Evolutionary conservation across 2,888 invertebrate species (phyloP).

Genomic region (Blastobasis adustella): DNA sequence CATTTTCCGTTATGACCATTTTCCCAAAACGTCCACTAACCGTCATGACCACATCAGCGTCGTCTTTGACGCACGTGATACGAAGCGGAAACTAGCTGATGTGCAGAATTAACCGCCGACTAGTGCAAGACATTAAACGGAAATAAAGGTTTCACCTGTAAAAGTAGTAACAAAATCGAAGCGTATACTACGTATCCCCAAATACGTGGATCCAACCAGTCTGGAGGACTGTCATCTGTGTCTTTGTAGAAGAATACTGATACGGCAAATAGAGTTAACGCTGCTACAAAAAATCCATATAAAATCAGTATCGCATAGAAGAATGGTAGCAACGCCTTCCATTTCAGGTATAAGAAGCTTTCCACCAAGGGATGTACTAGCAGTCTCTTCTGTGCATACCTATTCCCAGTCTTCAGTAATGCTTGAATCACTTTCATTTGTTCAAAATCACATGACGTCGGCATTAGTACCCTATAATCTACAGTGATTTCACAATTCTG

Average conservation of each 20-base stretch:
- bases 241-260: slow-evolving; percentile 65
- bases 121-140: no score
- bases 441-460: slow-evolving; percentile 54
- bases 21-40: no score
- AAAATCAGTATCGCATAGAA: slow-evolving; percentile 68
- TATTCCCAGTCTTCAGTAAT: slow-evolving; percentile 67
- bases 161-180: slow-evolving; percentile 45
- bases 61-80: no score
- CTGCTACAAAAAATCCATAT: slow-evolving; percentile 63
- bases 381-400: slow-evolving; percentile 58
- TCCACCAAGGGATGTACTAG: slow-evolving; percentile 74
- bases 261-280: slow-evolving; percentile 63
- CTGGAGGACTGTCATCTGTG: slow-evolving; percentile 35
- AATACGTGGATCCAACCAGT: slow-evolving; percentile 35
- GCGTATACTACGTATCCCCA: slow-evolving; percentile 56
- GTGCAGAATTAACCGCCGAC: no score
- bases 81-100: no score
- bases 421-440: slow-evolving; percentile 75
- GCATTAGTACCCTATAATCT: slow-evolving; percentile 66
- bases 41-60: no score
- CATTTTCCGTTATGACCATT: no score
- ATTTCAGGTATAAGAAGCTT: slow-evolving; percentile 73
- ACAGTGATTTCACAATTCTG: slow-evolving; percentile 61
- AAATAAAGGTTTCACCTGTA: slow-evolving; percentile 44
- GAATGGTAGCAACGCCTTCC: slow-evolving; percentile 69